Evolutionary conservation across 53 echinoderm and acorn worm genomes (phyloP).

Genomic region (Astropecten irregularis): DNA sequence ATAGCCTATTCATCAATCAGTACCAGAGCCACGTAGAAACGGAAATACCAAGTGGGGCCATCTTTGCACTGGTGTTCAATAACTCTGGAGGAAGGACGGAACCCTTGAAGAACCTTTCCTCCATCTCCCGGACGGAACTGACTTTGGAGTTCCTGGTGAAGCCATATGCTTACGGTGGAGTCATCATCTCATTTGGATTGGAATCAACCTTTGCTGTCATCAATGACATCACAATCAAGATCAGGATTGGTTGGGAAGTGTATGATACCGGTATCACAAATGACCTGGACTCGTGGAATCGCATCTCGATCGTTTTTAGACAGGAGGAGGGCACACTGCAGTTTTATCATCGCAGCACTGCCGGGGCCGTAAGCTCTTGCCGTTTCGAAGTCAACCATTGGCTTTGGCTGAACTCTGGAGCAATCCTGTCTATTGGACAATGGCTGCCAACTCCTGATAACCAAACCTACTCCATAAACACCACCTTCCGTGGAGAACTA

Average conservation of each 20-base stretch:
- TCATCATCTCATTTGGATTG: constrained; percentile 70
- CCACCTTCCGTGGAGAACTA: constrained; percentile 76
- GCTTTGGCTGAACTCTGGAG: constrained; percentile 43
- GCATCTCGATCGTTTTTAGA: constrained; percentile 62
- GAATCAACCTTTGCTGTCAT: constrained; percentile 67
- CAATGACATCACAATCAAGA: constrained; percentile 63
- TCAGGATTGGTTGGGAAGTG: constrained; percentile 24
- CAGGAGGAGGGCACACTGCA: constrained; percentile 44
- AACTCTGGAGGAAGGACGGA: constrained; percentile 67
- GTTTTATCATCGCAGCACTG: constrained; percentile 53
- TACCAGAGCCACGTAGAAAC: constrained; percentile 49
- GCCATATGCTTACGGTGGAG: constrained; percentile 62
- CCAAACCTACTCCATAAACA: constrained; percentile 42
- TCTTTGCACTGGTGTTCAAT: constrained; percentile 64
- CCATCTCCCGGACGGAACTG: constrained; percentile 31
- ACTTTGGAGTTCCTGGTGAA: constrained; percentile 78
- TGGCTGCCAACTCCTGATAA: constrained; percentile 71
- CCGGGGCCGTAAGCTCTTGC: constrained; percentile 53
- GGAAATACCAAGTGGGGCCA: constrained; percentile 67
- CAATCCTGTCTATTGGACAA: constrained; percentile 79
- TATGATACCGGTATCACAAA: constrained; percentile 75
- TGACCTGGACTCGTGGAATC: constrained; percentile 67
- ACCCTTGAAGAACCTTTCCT: constrained; percentile 50
- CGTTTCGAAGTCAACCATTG: constrained; percentile 23
- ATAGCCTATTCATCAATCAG: constrained; percentile 70